Evolutionary conservation across 1,140 invertebrate species (phyloP).

Genomic region (Ephestia elutella): DNA sequence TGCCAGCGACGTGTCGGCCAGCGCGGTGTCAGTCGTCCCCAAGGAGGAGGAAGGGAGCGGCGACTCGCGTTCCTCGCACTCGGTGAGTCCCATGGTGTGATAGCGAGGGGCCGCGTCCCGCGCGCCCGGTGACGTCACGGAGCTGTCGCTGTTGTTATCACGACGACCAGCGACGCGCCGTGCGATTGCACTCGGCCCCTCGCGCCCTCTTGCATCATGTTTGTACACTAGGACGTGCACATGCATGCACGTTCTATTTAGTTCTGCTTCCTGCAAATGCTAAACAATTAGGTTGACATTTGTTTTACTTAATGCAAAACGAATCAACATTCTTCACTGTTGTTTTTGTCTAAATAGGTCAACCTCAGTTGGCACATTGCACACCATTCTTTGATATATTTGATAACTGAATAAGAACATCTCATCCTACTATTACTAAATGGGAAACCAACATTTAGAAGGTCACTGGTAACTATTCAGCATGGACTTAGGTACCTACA

Average conservation of each 20-base stretch:
- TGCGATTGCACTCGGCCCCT: slow-evolving; percentile 42
- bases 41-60: slow-evolving; percentile 67
- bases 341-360: too few relatives aligned
- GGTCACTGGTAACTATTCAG: too few relatives aligned
- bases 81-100: slow-evolving; percentile 24
- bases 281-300: not conserved
- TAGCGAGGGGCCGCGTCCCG: slow-evolving; percentile 38
- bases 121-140: slow-evolving; percentile 55
- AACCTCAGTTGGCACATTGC: too few relatives aligned
- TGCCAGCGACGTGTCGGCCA: slow-evolving; percentile 77
- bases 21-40: slow-evolving; percentile 25
- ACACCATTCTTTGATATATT: too few relatives aligned
- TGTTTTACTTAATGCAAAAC: not conserved
- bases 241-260: slow-evolving; percentile 8
- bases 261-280: not conserved
- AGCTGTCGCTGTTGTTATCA: slow-evolving; percentile 36
- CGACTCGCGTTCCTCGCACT: slow-evolving; percentile 59
- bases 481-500: too few relatives aligned
- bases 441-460: too few relatives aligned
- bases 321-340: too few relatives aligned
- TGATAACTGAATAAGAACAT: too few relatives aligned
- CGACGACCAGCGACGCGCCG: slow-evolving; percentile 27
- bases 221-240: slow-evolving; percentile 33
- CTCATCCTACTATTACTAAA: too few relatives aligned
- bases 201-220: slow-evolving; percentile 45